phyloP scores from a whole-genome alignment of 1,140 invertebrate species.

The Cecropterus lyciades region DNA sequence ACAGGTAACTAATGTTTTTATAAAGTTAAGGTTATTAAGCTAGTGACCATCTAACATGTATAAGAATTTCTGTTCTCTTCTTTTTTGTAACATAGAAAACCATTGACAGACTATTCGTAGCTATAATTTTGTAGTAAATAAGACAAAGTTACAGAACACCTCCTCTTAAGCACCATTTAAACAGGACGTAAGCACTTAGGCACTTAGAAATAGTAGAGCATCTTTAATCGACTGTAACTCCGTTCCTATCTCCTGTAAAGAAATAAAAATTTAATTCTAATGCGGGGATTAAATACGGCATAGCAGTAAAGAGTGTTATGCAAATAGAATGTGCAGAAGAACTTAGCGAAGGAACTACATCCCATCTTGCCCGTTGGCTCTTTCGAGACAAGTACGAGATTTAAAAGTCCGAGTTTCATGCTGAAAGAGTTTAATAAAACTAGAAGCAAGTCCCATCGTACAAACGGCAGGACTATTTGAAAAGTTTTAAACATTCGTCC shows the following conservation, averaged over 20 bases:
- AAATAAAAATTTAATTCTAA: slow-evolving; percentile 1
- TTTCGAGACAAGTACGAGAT: slow-evolving; percentile 29
- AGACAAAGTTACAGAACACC: too few species aligned
- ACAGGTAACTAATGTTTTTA: too few species aligned
- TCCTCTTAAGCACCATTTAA: too few species aligned
- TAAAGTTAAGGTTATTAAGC: too few species aligned
- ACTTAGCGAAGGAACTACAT: background rate
- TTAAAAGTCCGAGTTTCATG: slow-evolving; percentile 32
- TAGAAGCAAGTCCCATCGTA: slow-evolving; percentile 49
- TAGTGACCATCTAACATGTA: too few species aligned
- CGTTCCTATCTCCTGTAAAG: background rate
- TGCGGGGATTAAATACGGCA: background rate
- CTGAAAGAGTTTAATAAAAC: slow-evolving; percentile 43
- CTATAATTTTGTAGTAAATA: too few species aligned
- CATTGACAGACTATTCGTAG: too few species aligned
- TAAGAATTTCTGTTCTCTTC: too few species aligned
- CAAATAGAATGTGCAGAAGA: slow-evolving; percentile 21
- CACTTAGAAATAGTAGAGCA: too few species aligned
- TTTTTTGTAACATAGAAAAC: too few species aligned
- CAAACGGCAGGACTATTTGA: slow-evolving; percentile 51
- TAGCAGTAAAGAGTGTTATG: slow-evolving; percentile 6
- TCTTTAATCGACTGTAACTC: background rate
- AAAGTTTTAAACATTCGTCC: slow-evolving; percentile 59
- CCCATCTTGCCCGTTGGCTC: background rate
- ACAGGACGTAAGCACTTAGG: too few species aligned